Evolutionary conservation across 2,113 vertebrate genomes (phyloP).

Genomic region (Phyllostomus hastatus): DNA sequence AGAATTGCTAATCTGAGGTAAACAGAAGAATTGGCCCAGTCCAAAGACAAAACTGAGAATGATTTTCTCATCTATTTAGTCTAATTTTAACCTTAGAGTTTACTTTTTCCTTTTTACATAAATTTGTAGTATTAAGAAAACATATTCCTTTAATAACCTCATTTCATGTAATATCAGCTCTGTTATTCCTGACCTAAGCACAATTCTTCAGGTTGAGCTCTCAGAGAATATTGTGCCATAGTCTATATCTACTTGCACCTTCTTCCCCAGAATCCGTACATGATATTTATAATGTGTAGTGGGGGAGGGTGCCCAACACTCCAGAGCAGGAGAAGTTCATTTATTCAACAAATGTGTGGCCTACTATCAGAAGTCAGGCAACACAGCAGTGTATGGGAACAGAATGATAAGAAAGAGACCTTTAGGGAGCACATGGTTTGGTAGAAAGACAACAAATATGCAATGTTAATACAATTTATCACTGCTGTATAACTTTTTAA

Average conservation of each 20-base stretch:
- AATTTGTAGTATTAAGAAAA: background rate
- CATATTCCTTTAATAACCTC: background rate
- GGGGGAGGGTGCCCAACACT: accelerated
- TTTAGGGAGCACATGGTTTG: background rate
- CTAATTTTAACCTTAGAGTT: background rate
- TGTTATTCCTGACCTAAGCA: background rate
- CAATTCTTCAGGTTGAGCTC: background rate
- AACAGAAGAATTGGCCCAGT: background rate
- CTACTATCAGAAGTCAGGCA: background rate
- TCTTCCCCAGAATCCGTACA: background rate
- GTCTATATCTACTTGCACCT: background rate
- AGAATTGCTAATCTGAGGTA: background rate
- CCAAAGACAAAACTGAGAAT: background rate
- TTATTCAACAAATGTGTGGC: background rate
- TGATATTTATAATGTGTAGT: background rate
- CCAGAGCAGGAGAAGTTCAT: background rate
- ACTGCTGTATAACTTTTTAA: background rate
- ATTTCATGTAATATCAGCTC: background rate
- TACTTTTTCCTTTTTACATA: background rate
- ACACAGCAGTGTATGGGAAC: accelerated
- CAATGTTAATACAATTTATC: background rate
- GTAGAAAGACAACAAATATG: background rate
- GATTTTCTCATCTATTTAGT: background rate
- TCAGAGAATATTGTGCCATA: background rate
- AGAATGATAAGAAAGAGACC: background rate